phyloP scores from a whole-genome alignment of 2,888 invertebrate genomes.

The Phanerotoma sp. region DNA sequence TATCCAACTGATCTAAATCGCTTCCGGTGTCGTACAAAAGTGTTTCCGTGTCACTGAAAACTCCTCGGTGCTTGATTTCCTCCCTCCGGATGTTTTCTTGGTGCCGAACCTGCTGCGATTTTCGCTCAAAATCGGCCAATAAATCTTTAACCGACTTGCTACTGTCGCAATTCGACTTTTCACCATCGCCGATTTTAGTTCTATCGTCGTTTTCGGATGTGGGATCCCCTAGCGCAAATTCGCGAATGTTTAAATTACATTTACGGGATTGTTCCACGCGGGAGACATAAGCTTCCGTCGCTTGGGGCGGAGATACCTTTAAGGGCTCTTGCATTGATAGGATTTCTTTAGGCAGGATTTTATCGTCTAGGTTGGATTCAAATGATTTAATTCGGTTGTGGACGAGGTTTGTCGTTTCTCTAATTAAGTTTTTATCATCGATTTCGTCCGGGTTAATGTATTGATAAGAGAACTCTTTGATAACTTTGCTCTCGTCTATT shows the following conservation, averaged over 20 bases:
- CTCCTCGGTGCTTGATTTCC: conserved; percentile 51
- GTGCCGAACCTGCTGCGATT: conserved; percentile 50
- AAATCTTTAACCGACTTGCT: conserved; percentile 58
- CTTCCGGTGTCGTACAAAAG: conserved; percentile 58
- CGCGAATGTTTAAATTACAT: conserved; percentile 35
- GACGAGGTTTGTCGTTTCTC: conserved; percentile 42
- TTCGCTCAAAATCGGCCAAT: conserved; percentile 57
- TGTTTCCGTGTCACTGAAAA: conserved; percentile 59
- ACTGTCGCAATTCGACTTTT: conserved; percentile 39
- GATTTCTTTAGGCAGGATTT: conserved; percentile 41
- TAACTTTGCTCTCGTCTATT: conserved; percentile 52
- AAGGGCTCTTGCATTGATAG: conserved; percentile 56
- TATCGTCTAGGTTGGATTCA: conserved; percentile 41
- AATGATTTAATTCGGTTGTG: conserved; percentile 50
- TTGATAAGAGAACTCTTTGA: conserved; percentile 57
- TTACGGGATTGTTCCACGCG: conserved; percentile 42
- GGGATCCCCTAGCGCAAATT: conserved; percentile 43
- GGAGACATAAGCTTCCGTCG: conserved; percentile 56
- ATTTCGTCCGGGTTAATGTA: conserved; percentile 49
- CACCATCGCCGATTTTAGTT: conserved; percentile 25
- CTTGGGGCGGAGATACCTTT: conserved; percentile 52
- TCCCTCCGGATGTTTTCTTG: conserved; percentile 43
- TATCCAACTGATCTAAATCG: conserved; percentile 49
- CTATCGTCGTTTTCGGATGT: conserved; percentile 14
- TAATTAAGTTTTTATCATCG: conserved; percentile 38